Percentiles rank a stretch among this genome's conserved stretches.
phyloP scores from a whole-genome alignment of 2,888 invertebrate genomes.

The Hydrotaea cyrtoneurina region DNA sequence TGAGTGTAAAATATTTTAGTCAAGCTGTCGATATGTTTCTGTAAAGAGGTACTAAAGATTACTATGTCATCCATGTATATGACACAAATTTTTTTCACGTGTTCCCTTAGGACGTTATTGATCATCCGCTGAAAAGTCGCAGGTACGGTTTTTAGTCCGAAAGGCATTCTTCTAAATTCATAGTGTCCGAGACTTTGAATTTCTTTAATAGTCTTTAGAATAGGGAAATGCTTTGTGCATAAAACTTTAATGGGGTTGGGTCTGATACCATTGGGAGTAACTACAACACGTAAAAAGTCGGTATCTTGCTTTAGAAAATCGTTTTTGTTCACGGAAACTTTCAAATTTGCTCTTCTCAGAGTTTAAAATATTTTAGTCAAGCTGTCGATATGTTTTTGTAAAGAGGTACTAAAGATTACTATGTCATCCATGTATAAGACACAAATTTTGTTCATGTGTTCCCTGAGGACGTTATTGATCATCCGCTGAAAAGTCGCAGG shows the following conservation, averaged over 20 bases:
- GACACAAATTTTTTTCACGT: neutral
- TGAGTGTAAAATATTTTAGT: no score
- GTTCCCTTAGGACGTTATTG: neutral
- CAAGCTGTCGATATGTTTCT: no score
- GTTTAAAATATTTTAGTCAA: neutral
- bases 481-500: neutral
- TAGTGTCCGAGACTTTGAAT: neutral
- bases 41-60: no score
- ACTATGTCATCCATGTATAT: no score
- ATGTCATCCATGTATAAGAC: neutral
- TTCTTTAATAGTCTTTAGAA: no score
- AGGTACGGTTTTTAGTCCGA: neutral
- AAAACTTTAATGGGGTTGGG: no score
- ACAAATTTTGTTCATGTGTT: neutral
- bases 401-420: neutral
- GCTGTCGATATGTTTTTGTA: neutral
- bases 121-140: slow-evolving; percentile 18
- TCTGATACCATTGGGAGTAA: no score
- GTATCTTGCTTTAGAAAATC: neutral
- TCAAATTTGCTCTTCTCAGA: neutral
- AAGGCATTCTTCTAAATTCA: neutral
- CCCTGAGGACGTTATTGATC: neutral
- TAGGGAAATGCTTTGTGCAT: no score
- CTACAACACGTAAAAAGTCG: neutral
- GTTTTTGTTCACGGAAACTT: neutral